Percentiles rank a stretch among this genome's conserved stretches.
These are phyloP conservation scores for Oncorhynchus keta DNA, from an alignment of 2,113 vertebrate species.

Conservation along the genomic window DNA sequence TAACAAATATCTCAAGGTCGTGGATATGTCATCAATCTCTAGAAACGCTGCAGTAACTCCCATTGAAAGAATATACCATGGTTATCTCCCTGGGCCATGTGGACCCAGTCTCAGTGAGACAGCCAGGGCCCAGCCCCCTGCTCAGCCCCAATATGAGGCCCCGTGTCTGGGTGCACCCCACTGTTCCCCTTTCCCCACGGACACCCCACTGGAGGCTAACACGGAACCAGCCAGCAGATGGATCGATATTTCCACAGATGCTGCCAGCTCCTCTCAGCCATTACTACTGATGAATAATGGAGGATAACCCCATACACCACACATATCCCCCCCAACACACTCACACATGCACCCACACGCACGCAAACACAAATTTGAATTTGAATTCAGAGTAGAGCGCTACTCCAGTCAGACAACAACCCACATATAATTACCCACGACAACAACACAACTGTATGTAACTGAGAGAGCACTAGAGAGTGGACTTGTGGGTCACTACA, in stretches of 20 bases:
- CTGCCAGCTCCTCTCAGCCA: conserved; percentile 64
- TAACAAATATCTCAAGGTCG: neutral
- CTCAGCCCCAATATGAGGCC: conserved; percentile 24
- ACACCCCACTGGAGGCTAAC: conserved; percentile 50
- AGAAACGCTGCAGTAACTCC: neutral
- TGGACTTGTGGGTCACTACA: too few relatives aligned
- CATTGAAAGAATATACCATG: conserved; percentile 25
- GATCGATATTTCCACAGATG: conserved; percentile 72
- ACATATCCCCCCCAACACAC: conserved; percentile 15
- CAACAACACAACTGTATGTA: neutral
- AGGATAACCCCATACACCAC: conserved; percentile 39
- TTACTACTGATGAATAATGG: conserved; percentile 73
- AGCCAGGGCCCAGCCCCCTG: conserved; percentile 14
- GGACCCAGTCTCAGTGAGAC: conserved; percentile 12
- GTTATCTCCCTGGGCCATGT: conserved; percentile 40
- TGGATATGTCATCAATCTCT: conserved; percentile 1
- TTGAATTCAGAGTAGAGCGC: neutral
- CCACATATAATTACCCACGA: neutral
- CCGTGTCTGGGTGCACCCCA: conserved; percentile 17
- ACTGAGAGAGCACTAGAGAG: too few relatives aligned
- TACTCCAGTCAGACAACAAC: neutral
- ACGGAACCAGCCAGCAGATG: conserved; percentile 58
- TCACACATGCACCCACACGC: conserved; percentile 4
- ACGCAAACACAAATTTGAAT: neutral
- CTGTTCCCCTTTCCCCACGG: conserved; percentile 12